These are phyloP conservation scores for Dinoponera quadriceps DNA, from an alignment of 1,140 invertebrate genomes.

Conservation along the genomic window DNA sequence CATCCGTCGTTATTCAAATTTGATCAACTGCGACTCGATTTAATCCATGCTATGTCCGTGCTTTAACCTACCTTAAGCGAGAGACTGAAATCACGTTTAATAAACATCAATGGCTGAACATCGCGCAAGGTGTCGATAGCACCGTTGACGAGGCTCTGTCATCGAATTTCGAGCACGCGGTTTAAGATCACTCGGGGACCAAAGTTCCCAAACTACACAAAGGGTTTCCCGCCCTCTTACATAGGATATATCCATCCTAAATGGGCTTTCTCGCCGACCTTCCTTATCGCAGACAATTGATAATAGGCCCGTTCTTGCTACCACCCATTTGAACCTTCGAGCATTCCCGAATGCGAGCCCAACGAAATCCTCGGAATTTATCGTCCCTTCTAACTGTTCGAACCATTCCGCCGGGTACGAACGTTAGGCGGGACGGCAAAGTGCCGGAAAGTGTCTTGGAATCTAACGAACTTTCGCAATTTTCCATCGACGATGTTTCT, in stretches of 20 bases:
- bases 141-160: conserved; percentile 26
- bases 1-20: no score
- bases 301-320: conserved; percentile 57
- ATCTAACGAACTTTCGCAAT: conserved; percentile 52
- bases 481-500: conserved; percentile 40
- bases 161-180: conserved; percentile 50
- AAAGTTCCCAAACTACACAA: conserved; percentile 59
- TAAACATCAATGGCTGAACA: conserved; percentile 50
- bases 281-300: conserved; percentile 64
- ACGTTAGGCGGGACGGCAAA: conserved; percentile 28
- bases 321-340: conserved; percentile 22
- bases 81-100: conserved; percentile 29
- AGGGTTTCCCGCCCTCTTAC: conserved; percentile 27
- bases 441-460: conserved; percentile 22
- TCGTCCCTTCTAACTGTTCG: conserved; percentile 45
- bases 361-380: conserved; percentile 63
- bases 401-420: conserved; percentile 42
- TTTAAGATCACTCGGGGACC: conserved; percentile 30
- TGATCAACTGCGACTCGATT: no score
- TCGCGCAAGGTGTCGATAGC: conserved; percentile 49
- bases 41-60: no score
- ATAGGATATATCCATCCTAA: conserved; percentile 57
- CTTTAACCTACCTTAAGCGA: no score
- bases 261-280: conserved; percentile 42
- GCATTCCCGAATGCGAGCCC: conserved; percentile 26